Base-by-base conservation (phyloP, 2,113 vertebrate genomes). In the Cebus imitator region DNA sequence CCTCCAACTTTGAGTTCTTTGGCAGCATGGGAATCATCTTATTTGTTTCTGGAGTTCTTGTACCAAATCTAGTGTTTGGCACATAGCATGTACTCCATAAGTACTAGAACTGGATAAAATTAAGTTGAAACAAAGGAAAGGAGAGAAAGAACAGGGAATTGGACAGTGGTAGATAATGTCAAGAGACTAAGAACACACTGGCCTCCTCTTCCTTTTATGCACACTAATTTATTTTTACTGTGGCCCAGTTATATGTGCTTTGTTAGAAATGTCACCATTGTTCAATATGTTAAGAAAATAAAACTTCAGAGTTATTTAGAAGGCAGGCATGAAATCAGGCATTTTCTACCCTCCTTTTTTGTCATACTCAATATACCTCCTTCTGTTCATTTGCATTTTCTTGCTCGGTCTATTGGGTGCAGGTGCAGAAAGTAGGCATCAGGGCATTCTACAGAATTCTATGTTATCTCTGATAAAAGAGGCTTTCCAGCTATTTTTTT, bases 331-430 rank as follows among this genome's bases (percentile, higher is more conserved):
- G 86, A 89, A 95, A 87, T 87, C 2, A 32, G 23, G 30, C 11
- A 81, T 84, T 91, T 93, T 76, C 45, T 91, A 70, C 25, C 66
- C 85, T 89, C 9, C n/a, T 58, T 90, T 90, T 81, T 45, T 79
- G 75, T 61, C 43, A 94, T 11, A 50, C 9, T 35, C 61, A 55
- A 72, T 83, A 27, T 21, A 25, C 32, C 12, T 88, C 43, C 72
- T 95, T 12, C 10, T 78, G 43, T 37, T 92, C 30, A 88, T 95
- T 90, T 89, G 73, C 37, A 82, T 70, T 94, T 93, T 97, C 66
- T 86, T 61, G 30, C 50, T 82, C 37, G 50, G 21, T 58, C 50
- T 94, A 35, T 76, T 27, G 30, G 9, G 8, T 66, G 32, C 79
- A 94, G 55, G 45, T 95, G 48, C 86, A 87, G 73, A 88, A 75